Evolutionary conservation across 2,797 vertebrate genomes (phyloP), one percentile per base, ranked within the genome.

Genomic region (Pelodytes ibericus): DNA sequence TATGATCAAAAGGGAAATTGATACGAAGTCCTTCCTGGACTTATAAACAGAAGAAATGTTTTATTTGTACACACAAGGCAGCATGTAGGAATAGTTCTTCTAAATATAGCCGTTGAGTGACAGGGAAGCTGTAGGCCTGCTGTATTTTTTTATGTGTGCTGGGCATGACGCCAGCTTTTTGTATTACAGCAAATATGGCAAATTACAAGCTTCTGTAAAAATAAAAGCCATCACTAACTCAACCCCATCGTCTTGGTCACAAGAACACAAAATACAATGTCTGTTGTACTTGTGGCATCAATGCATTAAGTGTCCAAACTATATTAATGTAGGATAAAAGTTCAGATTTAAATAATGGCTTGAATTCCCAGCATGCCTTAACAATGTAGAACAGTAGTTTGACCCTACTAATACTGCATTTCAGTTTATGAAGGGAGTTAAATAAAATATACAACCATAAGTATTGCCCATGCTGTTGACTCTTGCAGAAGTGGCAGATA

Each of bases 401-500:
- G n/a, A 73, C 15, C 36, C 61, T n/a, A 71, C 13, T 18, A 31
- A 13, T 7, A n/a, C 53, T 72, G 26, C 29, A 33, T 53, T 26
- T 29, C 71, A 51, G 15, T 10, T 67, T 63, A 33, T 29, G 56
- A 65, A 69, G 72, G 18, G 5, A 49, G 18, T 49, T 0, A 26
- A 39, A 39, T 1, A 18, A n/a, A n/a, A n/a, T n/a, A n/a, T n/a
- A n/a, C n/a, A n/a, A n/a, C n/a, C n/a, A n/a, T n/a, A n/a, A n/a
- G n/a, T n/a, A 65, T 80, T 77, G 33, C 71, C 80, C 51, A 80
- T 76, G 68, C 80, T 20, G 33, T 65, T 65, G 36, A 27, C 36
- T n/a, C n/a, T n/a, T n/a, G n/a, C n/a, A n/a, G n/a, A n/a, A n/a
- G n/a, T n/a, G n/a, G n/a, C n/a, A n/a, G n/a, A n/a, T n/a, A n/a